Conservation (phyloP, 1,140 invertebrate genomes). For the Portunus trituberculatus region DNA sequence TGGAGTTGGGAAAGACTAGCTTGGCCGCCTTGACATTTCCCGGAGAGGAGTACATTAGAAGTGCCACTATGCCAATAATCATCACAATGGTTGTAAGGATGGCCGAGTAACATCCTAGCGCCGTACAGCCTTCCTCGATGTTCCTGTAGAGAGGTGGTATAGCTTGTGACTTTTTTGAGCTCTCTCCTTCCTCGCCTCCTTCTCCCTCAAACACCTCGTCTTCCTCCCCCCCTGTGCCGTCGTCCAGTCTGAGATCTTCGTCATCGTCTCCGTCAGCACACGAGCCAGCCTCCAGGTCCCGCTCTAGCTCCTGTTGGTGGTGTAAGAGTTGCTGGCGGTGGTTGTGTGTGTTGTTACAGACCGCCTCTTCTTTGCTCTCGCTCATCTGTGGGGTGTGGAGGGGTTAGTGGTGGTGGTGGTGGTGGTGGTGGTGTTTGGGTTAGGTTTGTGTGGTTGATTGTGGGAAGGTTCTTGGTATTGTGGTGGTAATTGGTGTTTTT, state of each 20-base stretch:
- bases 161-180: background rate
- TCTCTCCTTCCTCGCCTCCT: background rate
- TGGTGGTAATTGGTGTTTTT: background rate
- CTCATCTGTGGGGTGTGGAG: constrained; percentile 53
- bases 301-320: constrained; percentile 69
- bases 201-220: constrained; percentile 25
- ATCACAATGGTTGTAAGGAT: constrained; percentile 64
- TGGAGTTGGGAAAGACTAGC: background rate
- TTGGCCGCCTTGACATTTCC: background rate
- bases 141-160: constrained; percentile 63
- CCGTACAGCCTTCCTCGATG: constrained; percentile 61
- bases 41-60: constrained; percentile 60
- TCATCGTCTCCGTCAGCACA: constrained; percentile 65
- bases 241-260: constrained; percentile 15
- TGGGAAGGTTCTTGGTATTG: too few species aligned
- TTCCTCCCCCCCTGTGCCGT: background rate
- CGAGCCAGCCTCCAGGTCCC: constrained; percentile 67
- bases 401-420: background rate
- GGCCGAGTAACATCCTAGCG: constrained; percentile 67
- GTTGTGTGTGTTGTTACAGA: constrained; percentile 71
- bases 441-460: too few species aligned
- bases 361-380: constrained; percentile 69
- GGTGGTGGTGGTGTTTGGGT: background rate
- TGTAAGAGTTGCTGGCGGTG: constrained; percentile 67
- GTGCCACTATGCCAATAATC: constrained; percentile 61